Percentiles rank a stretch among this genome's conserved stretches.
Conservation (phyloP, 2,888 invertebrate species). For the Acanthococcus lagerstroemiae region DNA sequence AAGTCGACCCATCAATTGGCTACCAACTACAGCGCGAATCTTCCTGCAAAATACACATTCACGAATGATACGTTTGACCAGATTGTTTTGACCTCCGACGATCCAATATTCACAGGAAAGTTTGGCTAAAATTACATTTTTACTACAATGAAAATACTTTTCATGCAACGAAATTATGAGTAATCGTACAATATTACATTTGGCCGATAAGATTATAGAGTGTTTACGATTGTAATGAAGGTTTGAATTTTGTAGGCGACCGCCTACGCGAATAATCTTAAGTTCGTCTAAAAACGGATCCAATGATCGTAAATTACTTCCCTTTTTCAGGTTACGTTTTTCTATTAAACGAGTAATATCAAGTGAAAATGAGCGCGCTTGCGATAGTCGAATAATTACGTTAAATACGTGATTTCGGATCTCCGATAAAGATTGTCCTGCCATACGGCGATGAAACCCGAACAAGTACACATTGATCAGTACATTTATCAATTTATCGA, state of each 20-base stretch:
- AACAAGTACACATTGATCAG: too few relatives aligned
- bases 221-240: slow-evolving; percentile 31
- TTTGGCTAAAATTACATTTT: neutral
- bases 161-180: slow-evolving; percentile 32
- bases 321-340: too few relatives aligned
- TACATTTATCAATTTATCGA: too few relatives aligned
- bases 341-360: too few relatives aligned
- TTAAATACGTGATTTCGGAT: too few relatives aligned
- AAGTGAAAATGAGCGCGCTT: too few relatives aligned
- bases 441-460: too few relatives aligned
- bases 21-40: neutral
- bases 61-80: neutral
- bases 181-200: slow-evolving; percentile 27
- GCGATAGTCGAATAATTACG: too few relatives aligned
- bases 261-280: too few relatives aligned
- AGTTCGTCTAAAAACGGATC: too few relatives aligned
- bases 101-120: slow-evolving; percentile 1
- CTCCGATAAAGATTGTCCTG: too few relatives aligned
- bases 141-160: slow-evolving; percentile 31
- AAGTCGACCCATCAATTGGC: slow-evolving; percentile 10
- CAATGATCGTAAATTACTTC: too few relatives aligned
- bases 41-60: slow-evolving; percentile 3
- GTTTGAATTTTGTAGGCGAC: slow-evolving; percentile 31
- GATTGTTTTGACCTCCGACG: neutral
- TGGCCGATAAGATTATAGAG: slow-evolving; percentile 33